phyloP scores from a whole-genome alignment of 2,888 invertebrate genomes.

The Drosophila rubida region DNA sequence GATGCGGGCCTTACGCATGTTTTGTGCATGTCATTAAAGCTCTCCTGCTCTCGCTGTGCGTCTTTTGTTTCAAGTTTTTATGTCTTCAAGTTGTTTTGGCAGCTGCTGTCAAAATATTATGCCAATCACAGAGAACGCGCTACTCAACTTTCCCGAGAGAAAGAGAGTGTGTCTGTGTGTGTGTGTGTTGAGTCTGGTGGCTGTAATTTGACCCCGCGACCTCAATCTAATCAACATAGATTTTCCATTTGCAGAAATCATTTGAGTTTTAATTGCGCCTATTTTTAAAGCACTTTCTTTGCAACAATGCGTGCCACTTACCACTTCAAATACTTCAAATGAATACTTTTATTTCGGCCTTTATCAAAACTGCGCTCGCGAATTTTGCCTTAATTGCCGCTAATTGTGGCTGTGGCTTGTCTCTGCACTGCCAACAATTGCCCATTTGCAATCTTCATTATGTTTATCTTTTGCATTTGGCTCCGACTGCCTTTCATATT shows the following conservation, averaged over 20 bases:
- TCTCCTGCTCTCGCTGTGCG: neutral
- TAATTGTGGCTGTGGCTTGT: constrained; percentile 51
- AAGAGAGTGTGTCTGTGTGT: neutral
- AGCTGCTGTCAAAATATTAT: constrained; percentile 72
- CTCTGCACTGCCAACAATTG: constrained; percentile 53
- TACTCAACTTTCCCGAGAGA: neutral
- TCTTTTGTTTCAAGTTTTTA: constrained; percentile 34
- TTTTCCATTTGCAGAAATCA: constrained; percentile 2
- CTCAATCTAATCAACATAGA: neutral
- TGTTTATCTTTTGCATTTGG: constrained; percentile 64
- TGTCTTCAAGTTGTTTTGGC: constrained; percentile 44
- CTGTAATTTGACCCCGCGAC: constrained; percentile 2
- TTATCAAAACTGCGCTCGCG: constrained; percentile 57
- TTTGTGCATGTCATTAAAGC: constrained; percentile 67
- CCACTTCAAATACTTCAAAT: constrained; percentile 58
- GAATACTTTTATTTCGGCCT: too few relatives aligned
- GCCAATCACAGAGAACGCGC: neutral
- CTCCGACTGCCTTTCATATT: constrained; percentile 64
- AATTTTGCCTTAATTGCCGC: constrained; percentile 71
- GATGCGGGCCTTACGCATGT: constrained; percentile 51
- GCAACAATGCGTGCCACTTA: constrained; percentile 7
- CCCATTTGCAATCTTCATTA: constrained; percentile 69
- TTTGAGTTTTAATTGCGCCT: constrained; percentile 6
- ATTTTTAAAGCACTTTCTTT: constrained; percentile 18
- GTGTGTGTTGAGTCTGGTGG: too few relatives aligned